Conservation (phyloP, 2,797 vertebrate species). For the Enteromius argenteus region DNA sequence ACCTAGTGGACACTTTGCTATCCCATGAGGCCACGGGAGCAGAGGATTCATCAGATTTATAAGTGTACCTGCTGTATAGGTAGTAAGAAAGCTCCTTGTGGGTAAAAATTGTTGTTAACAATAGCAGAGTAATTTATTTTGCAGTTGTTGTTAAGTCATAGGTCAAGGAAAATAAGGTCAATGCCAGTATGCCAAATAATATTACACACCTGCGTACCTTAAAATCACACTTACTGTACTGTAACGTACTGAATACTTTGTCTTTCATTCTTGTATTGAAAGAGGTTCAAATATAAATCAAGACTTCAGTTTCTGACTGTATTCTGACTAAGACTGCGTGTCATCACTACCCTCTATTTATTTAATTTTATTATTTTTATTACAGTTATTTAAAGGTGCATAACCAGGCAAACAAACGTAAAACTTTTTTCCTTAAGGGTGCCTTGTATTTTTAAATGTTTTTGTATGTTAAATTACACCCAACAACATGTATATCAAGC, state of each 20-base stretch:
- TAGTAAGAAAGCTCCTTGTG: not conserved
- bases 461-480: not conserved
- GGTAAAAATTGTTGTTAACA: not conserved
- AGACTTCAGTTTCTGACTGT: slow-evolving; percentile 1
- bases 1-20: no score
- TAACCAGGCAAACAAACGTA: not conserved
- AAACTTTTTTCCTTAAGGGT: not conserved
- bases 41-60: not conserved
- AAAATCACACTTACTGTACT: not conserved
- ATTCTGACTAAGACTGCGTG: not conserved
- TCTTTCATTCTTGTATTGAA: not conserved
- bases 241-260: not conserved
- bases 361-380: not conserved
- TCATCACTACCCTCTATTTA: not conserved
- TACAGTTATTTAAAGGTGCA: not conserved
- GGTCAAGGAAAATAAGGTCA: not conserved
- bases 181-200: not conserved
- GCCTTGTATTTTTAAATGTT: not conserved
- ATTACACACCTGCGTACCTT: not conserved
- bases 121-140: not conserved
- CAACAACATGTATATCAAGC: not conserved
- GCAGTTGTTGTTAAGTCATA: not conserved
- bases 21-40: not conserved
- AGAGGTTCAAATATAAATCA: slow-evolving; percentile 47
- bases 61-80: not conserved